Percentiles rank a stretch among this genome's conserved stretches.
These are phyloP conservation scores for Drosophila mimetica DNA, from an alignment of 2,888 invertebrate genomes.

Conservation along the genomic window DNA sequence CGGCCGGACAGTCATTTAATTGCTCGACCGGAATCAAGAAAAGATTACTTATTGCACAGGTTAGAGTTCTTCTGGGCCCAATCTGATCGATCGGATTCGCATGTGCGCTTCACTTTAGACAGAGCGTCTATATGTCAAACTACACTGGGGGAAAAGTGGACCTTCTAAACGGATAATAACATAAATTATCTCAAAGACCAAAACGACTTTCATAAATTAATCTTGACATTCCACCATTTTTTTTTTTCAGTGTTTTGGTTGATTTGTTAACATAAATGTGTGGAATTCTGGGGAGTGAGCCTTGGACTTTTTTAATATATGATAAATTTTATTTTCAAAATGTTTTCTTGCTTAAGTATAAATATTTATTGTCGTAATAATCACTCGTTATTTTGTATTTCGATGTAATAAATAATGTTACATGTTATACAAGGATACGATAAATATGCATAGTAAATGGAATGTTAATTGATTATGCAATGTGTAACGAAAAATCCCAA, in stretches of 20 bases:
- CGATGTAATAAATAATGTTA: no score
- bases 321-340: no score
- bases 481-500: neutral
- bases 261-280: no score
- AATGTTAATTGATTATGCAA: neutral
- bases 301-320: no score
- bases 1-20: neutral
- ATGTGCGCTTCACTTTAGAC: conserved; percentile 54
- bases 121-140: conserved; percentile 36
- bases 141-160: neutral
- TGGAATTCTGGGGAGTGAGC: no score
- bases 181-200: neutral
- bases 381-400: no score
- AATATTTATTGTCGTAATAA: no score
- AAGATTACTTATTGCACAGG: conserved; percentile 12
- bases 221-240: no score
- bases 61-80: conserved; percentile 13
- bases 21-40: conserved; percentile 8
- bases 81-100: conserved; percentile 48
- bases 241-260: no score
- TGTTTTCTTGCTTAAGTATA: no score
- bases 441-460: no score
- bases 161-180: neutral
- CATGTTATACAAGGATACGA: no score
- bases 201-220: neutral